Percentiles rank a stretch among this genome's conserved stretches.
Evolutionary conservation across 2,888 invertebrate genomes (phyloP).

Genomic region (Spisula solida): DNA sequence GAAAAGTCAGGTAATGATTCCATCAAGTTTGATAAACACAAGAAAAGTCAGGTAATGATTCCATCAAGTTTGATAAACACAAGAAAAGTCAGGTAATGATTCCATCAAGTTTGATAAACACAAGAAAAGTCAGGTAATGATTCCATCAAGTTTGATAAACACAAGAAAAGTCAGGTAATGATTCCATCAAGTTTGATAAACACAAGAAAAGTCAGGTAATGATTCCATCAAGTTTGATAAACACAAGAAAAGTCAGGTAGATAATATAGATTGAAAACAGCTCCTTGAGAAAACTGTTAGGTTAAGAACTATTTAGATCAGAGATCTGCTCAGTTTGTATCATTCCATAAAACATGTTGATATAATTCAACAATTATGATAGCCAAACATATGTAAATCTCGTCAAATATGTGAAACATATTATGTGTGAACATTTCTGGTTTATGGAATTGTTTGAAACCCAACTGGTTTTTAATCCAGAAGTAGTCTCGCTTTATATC

Average conservation of each 20-base stretch:
- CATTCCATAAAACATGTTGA: too few species aligned
- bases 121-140: slow-evolving; percentile 83
- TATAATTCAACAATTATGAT: too few species aligned
- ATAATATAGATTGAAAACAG: not conserved
- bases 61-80: slow-evolving; percentile 88
- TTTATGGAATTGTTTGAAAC: too few species aligned
- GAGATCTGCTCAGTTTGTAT: too few species aligned
- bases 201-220: slow-evolving; percentile 83
- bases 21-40: slow-evolving; percentile 85
- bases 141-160: slow-evolving; percentile 88
- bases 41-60: too few species aligned
- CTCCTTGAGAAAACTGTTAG: too few species aligned
- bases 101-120: slow-evolving; percentile 88
- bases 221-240: slow-evolving; percentile 88
- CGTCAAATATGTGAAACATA: too few species aligned
- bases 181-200: slow-evolving; percentile 88
- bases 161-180: slow-evolving; percentile 83
- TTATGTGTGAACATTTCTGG: too few species aligned
- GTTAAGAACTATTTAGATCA: too few species aligned
- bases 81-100: slow-evolving; percentile 84
- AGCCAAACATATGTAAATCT: too few species aligned
- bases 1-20: slow-evolving; percentile 79
- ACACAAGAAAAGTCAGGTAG: slow-evolving; percentile 82
- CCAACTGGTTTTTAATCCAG: too few species aligned
- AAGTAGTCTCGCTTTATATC: too few species aligned